These are phyloP conservation scores for Caenorhabditis uteleia DNA, from an alignment of 2,888 invertebrate genomes.

Conservation along the genomic window DNA sequence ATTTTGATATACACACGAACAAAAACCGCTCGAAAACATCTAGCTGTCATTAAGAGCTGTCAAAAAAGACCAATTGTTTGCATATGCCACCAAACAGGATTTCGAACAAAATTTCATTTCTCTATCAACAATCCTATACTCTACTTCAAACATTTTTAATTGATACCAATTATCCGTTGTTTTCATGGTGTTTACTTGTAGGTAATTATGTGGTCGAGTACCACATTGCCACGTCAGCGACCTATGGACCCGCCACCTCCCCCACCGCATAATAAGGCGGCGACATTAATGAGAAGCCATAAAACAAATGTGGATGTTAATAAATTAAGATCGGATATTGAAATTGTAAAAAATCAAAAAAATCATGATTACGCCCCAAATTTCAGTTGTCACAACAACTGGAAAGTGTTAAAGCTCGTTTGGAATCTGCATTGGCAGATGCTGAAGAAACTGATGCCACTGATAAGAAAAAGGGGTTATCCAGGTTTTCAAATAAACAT, in stretches of 20 bases:
- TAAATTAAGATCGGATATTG: conserved; percentile 39
- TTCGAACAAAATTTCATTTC: too few species aligned
- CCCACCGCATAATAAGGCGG: conserved; percentile 31
- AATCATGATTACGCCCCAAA: too few species aligned
- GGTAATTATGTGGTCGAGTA: conserved; percentile 35
- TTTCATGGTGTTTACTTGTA: too few species aligned
- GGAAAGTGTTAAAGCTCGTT: conserved; percentile 38
- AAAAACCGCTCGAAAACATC: too few species aligned
- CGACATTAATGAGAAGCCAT: conserved; percentile 21
- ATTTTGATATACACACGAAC: too few species aligned
- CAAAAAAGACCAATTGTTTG: too few species aligned
- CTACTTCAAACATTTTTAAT: too few species aligned
- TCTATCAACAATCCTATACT: too few species aligned
- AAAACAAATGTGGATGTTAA: conserved; percentile 38
- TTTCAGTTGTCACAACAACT: conserved; percentile 45
- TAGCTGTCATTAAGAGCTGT: too few species aligned
- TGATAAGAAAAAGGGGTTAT: conserved; percentile 17
- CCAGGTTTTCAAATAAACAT: conserved; percentile 9
- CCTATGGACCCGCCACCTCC: conserved; percentile 35
- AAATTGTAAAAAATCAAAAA: conserved; percentile 23
- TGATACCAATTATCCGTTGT: too few species aligned
- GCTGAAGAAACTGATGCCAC: conserved; percentile 12
- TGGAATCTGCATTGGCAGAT: conserved; percentile 33
- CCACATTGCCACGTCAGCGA: conserved; percentile 30
- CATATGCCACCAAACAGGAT: too few species aligned